Base-by-base conservation (phyloP, 64 coral and sea anemone species). In the Montipora foliosa region DNA sequence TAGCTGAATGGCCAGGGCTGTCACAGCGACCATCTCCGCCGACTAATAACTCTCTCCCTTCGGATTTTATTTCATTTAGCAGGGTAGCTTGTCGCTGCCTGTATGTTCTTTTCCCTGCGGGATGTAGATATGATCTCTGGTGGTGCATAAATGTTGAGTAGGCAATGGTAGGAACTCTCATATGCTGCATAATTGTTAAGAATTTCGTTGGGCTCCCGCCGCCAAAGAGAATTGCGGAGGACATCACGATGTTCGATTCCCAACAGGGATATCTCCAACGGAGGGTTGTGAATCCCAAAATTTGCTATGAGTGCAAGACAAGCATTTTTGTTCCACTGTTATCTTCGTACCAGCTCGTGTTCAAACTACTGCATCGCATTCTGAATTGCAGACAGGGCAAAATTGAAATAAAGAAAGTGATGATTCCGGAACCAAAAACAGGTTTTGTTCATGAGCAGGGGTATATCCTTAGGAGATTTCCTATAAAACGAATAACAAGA, bases 91-190 rank as follows among this genome's bases (percentile, higher is more conserved):
- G 87, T 13, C 78, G 74, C 4, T 78, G n/a, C 21, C 22, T 57
- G 25, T 77, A 89, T 51, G 14, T 89, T 58, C 24, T 61, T 4
- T 89, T 21, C 72, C 67, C 74, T 44, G 87, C 87, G 45, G 72
- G 74, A 78, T 89, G 74, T 58, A 89, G 47, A 61, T 89, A 78
- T 14, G 75, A n/a, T 20, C 62, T 77, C 78, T 89, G 87, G 44
- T 78, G 53, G 1, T 74, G 8, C 87, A 89, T 89, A 46, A 89
- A 89, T 77, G 87, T 89, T 3, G 87, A 89, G 17, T 89, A 78
- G 3, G 15, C 49, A 45, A 89, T 89, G 24, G 87, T 66, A 3
- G 71, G 22, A 22, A 89, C 75, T 62, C 79, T 89, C 74, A 89
- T 89, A 24, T 89, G 87, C 20, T 58, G 62, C 48, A 89, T 44